Percentiles rank a stretch among this genome's conserved stretches.
phyloP scores from a whole-genome alignment of 2,797 vertebrate genomes.

The Halcyon leucocephala region DNA sequence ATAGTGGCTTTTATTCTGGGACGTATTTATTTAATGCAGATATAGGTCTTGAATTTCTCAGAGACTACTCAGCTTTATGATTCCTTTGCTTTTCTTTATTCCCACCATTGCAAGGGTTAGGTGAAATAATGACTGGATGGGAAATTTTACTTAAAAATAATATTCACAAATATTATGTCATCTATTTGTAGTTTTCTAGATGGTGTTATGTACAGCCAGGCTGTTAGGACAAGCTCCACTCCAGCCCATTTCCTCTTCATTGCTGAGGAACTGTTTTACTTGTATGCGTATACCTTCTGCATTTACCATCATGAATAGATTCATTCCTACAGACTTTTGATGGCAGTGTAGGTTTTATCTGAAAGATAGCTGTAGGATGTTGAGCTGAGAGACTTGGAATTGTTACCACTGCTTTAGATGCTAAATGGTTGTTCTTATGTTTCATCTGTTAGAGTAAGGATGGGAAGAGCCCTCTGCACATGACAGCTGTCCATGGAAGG shows the following conservation, averaged over 20 bases:
- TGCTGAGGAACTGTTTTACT: background rate
- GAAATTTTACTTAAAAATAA: background rate
- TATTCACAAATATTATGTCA: background rate
- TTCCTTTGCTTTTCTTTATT: background rate
- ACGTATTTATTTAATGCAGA: background rate
- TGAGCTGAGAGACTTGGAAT: background rate
- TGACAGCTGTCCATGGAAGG: conserved; percentile 95
- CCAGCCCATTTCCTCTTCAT: background rate
- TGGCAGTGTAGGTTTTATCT: background rate
- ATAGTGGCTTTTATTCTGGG: background rate
- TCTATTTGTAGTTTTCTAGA: background rate
- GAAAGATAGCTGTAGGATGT: background rate
- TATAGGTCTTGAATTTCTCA: background rate
- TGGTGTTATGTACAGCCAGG: background rate
- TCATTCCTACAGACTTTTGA: background rate
- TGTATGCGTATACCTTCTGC: background rate
- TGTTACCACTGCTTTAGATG: background rate
- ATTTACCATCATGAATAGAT: background rate
- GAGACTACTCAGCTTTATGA: background rate
- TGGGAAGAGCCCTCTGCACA: conserved; percentile 95
- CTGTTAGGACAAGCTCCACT: background rate
- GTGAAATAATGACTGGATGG: background rate
- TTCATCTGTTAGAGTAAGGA: conserved; percentile 89
- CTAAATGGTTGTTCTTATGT: background rate
- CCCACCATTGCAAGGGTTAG: background rate